These are phyloP conservation scores for Solenodon paradoxus DNA, from an alignment of 2,113 vertebrate species.

Conservation along the genomic window DNA sequence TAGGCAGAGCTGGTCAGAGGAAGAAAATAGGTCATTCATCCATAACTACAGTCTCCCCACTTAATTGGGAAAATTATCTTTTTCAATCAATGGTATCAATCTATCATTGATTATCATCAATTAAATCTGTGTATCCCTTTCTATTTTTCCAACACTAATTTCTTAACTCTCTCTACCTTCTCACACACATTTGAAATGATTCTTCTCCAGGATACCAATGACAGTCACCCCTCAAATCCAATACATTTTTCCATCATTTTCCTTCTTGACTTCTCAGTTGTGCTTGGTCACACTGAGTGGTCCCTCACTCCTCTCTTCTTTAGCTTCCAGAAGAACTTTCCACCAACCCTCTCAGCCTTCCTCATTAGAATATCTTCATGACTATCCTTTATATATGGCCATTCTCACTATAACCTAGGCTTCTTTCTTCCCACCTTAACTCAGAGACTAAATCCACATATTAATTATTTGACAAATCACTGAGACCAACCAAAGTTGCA, in stretches of 20 bases:
- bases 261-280: neutral
- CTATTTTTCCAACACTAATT: neutral
- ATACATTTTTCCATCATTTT: rapidly evolving
- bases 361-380: neutral
- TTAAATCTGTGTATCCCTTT: neutral
- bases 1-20: neutral
- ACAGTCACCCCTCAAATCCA: neutral
- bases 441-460: neutral
- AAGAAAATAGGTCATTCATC: neutral
- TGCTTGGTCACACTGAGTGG: neutral
- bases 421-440: neutral
- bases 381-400: neutral
- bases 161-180: neutral
- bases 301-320: neutral
- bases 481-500: neutral
- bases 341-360: neutral
- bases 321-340: neutral
- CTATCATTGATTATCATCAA: neutral
- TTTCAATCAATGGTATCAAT: neutral
- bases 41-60: neutral
- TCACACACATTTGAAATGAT: neutral
- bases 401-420: neutral
- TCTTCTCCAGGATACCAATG: rapidly evolving
- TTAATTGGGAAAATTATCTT: neutral
- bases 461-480: neutral